Base-by-base conservation (phyloP, 2,888 invertebrate species). In the Nymphalis c-album region DNA sequence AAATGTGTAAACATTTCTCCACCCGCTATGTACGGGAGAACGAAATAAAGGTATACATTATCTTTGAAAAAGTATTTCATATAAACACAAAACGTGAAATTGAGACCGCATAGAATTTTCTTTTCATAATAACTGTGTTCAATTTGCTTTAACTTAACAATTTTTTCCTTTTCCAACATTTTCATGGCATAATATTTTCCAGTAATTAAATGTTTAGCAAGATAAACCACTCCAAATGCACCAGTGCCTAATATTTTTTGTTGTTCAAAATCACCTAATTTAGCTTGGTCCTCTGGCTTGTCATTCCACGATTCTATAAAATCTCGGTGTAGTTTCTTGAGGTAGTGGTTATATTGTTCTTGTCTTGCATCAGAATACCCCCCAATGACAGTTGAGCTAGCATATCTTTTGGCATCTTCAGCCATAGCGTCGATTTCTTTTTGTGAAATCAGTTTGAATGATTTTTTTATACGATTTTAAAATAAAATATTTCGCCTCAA, bases 61-160 rank as follows among this genome's bases (percentile, higher is more conserved):
- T 98, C 97, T 92, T 97, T 97, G 87, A 96, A 96, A 76, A 94
- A 96, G 86, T 94, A 97, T 77, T 97, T 95, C 94, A 98, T 94
- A 76, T 94, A 94, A 69, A 99, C 95, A 35, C 98, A 93, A 85
- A 98, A 98, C 0, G 98, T 98, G 88, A 98, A 98, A 74, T 94
- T 94, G 59, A 98, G 93, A 31, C 96, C 95, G 78, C 96, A 95
- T 67, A 99, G 93, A 67, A 99, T 96, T 78, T 95, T 95, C 83
- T 98, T 98, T 88, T 99, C 99, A 80, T 96, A 96, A 77, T 95
- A 93, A 22, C 97, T 97, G 86, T 99, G 98, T 67, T 95, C 94
- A 26, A 98, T 94, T 90, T 98, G 98, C 84, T 97, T 98, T 76
- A 95, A 93, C 86, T 96, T 97, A 1, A 98, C 94, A 46, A 99